Conservation (phyloP, 2,113 vertebrate species). For the Macroglossus sobrinus region DNA sequence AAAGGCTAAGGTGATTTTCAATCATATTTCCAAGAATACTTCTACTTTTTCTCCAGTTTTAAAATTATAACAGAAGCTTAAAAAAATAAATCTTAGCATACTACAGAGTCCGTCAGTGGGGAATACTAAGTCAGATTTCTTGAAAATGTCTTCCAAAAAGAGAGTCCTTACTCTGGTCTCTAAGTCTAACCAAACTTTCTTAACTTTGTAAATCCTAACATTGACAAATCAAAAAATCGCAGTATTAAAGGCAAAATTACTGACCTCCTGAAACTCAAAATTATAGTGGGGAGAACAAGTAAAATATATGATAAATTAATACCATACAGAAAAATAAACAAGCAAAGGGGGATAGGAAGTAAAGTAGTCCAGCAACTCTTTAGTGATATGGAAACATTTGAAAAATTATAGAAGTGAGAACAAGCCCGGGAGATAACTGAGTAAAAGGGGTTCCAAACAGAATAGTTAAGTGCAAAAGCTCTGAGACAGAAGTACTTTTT, state of each 20-base stretch:
- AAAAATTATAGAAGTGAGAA: not conserved
- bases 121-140: not conserved
- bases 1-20: not conserved
- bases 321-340: not conserved
- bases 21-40: not conserved
- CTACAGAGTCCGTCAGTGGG: not conserved
- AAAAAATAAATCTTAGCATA: not conserved
- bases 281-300: not conserved
- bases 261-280: conserved; percentile 2
- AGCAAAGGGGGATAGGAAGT: not conserved
- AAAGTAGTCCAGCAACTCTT: not conserved
- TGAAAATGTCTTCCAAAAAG: not conserved
- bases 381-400: not conserved
- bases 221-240: not conserved
- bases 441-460: not conserved
- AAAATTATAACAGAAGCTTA: not conserved
- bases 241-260: conserved; percentile 6
- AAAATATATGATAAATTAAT: conserved; percentile 18
- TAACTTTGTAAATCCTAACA: conserved; percentile 19
- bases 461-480: not conserved
- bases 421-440: not conserved
- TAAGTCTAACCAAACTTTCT: not conserved
- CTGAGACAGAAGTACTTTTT: not conserved
- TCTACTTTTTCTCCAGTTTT: not conserved
- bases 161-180: not conserved